phyloP scores from a whole-genome alignment of 1,140 invertebrate genomes.

The Lepidurus couesii region DNA sequence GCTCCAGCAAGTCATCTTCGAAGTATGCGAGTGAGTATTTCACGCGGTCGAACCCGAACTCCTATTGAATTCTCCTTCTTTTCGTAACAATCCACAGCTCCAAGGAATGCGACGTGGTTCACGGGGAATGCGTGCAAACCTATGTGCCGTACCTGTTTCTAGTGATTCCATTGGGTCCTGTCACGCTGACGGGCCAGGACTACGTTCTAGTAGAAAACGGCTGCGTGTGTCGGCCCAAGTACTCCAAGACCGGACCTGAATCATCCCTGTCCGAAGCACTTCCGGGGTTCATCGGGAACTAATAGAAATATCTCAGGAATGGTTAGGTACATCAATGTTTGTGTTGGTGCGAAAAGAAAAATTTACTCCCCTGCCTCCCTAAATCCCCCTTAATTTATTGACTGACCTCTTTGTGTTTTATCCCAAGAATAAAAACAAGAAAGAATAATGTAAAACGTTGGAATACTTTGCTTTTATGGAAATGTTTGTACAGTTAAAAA shows the following conservation, averaged over 20 bases:
- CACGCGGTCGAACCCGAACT: constrained; percentile 21
- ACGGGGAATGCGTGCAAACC: constrained; percentile 83
- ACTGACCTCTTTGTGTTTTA: not conserved
- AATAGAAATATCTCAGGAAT: not conserved
- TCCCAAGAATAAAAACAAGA: not conserved
- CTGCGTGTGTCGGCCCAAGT: constrained; percentile 81
- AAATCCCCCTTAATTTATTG: constrained; percentile 15
- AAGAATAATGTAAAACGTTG: not conserved
- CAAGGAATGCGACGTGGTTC: constrained; percentile 76
- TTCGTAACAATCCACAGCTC: constrained; percentile 53
- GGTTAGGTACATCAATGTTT: not conserved
- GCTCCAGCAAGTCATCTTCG: constrained; percentile 87
- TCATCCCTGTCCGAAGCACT: constrained; percentile 30
- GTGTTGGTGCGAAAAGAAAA: not conserved
- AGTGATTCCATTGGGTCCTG: constrained; percentile 80
- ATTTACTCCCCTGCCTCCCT: not conserved
- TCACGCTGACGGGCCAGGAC: constrained; percentile 83
- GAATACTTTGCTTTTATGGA: not conserved
- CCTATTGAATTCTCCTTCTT: not conserved
- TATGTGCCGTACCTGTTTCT: constrained; percentile 86
- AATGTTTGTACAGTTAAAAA: constrained; percentile 1
- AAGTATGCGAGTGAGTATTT: constrained; percentile 67
- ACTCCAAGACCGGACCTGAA: constrained; percentile 48
- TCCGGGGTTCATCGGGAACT: constrained; percentile 28
- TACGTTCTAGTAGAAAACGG: constrained; percentile 88